These are phyloP conservation scores for Baccha elongata DNA, from an alignment of 2,888 invertebrate genomes.

Conservation along the genomic window DNA sequence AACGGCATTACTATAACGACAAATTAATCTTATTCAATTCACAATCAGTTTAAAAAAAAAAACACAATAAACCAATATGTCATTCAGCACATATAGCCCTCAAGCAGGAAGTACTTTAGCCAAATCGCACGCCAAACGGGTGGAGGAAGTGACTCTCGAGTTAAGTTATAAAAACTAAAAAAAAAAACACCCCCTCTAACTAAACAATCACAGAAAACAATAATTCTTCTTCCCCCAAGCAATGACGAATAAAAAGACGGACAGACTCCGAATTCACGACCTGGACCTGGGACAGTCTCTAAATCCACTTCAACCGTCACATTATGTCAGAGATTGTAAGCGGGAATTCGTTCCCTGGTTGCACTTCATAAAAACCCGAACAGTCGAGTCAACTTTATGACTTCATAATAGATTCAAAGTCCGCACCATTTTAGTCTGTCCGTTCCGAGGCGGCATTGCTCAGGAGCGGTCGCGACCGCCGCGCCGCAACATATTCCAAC, in stretches of 20 bases:
- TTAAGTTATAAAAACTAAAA: slow-evolving; percentile 34
- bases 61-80: slow-evolving; percentile 65
- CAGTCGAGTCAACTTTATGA: slow-evolving; percentile 46
- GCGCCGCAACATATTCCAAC: slow-evolving; percentile 53
- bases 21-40: slow-evolving; percentile 57
- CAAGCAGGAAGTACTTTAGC: slow-evolving; percentile 67
- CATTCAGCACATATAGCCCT: slow-evolving; percentile 53
- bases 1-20: slow-evolving; percentile 74
- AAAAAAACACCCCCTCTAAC: slow-evolving; percentile 59
- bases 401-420: slow-evolving; percentile 62
- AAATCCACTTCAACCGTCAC: slow-evolving; percentile 1
- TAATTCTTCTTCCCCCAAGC: slow-evolving; percentile 46
- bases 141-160: slow-evolving; percentile 71
- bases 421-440: slow-evolving; percentile 58
- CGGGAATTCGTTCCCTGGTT: slow-evolving; percentile 67
- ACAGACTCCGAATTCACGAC: slow-evolving; percentile 25
- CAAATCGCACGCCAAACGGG: slow-evolving; percentile 63
- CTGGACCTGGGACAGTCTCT: slow-evolving; percentile 40
- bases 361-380: slow-evolving; percentile 44
- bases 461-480: neutral
- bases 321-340: slow-evolving; percentile 61
- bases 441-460: neutral
- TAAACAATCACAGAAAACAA: slow-evolving; percentile 18
- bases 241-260: slow-evolving; percentile 3
- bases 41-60: slow-evolving; percentile 7